Evolutionary conservation across 1,140 invertebrate species (phyloP), one percentile per base, ranked within the genome.

Genomic region (Eueides isabella): DNA sequence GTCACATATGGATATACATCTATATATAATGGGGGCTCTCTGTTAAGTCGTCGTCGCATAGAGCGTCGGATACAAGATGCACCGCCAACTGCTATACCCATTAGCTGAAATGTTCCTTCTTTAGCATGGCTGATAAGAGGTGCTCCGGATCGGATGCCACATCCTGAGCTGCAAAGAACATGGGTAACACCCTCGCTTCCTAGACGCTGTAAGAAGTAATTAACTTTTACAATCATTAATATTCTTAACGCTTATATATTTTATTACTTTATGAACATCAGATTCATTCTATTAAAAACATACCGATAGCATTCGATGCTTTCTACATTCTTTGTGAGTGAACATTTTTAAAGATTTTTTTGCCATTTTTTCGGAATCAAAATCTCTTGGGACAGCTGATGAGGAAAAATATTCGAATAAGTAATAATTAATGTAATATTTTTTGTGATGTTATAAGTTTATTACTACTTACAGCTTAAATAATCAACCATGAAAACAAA

Each of bases 341-440:
- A 83, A 92, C 71, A 92, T 68, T 80, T 85, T 89, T 7, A 92
- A 64, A 9, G 87, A 84, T 64, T 85, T 89, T 77, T 92, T 92
- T 2, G 82, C 90, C 85, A 92, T 86, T 82, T 77, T 87, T 71
- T 90, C 88, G 4, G 80, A 75, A 70, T 90, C 85, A 30, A 92
- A 87, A 66, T 90, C 88, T 72, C 81, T 84, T 41, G 90, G 90
- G 5, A 90, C 90, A 72, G 80, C 90, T 92, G 78, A 78, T 44
- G 19, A 44, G n/a, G 72, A 66, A 30, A 68, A 44, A 71, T 23
- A 65, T 67, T 23, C 26, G 64, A 71, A 67, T 61, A 3, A 68
- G 28, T 41, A 69, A 48, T 73, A 61, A 66, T 30, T 67, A 16
- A 62, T 4, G 12, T 30, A n/a, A 16, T 11, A 48, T 62, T 29